Percentiles rank a stretch among this genome's conserved stretches.
Conservation (phyloP, 2,888 invertebrate genomes). For the Stictocephala bisonia region DNA sequence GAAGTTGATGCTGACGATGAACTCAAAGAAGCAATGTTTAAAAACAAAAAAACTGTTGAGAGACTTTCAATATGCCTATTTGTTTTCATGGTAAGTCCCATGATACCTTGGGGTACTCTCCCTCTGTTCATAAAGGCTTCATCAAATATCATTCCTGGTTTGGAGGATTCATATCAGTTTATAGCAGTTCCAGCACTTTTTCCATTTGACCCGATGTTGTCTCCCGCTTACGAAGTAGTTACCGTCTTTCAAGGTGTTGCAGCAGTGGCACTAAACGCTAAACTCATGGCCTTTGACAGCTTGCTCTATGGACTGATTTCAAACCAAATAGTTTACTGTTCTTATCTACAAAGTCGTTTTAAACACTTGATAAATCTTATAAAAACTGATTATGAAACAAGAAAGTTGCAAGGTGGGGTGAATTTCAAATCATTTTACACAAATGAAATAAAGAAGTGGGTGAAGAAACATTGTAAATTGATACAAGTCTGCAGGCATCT, state of each 20-base stretch:
- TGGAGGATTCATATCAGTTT: neutral
- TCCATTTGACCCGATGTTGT: constrained; percentile 12
- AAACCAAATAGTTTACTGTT: neutral
- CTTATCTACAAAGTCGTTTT: constrained; percentile 2
- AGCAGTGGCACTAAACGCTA: constrained; percentile 16
- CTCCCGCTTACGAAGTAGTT: constrained; percentile 27
- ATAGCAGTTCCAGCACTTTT: constrained; percentile 30
- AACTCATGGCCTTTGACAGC: constrained; percentile 27
- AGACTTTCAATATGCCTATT: neutral
- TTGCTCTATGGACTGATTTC: constrained; percentile 31
- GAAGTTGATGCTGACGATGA: constrained; percentile 6
- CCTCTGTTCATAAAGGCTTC: constrained; percentile 15
- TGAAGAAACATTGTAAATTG: constrained; percentile 14
- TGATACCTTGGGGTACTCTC: constrained; percentile 39
- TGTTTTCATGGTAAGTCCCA: constrained; percentile 23
- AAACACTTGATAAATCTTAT: neutral
- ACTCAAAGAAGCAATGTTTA: neutral
- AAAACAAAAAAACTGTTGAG: constrained; percentile 2
- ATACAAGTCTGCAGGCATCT: neutral
- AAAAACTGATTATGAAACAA: neutral
- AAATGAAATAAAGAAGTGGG: constrained; percentile 2
- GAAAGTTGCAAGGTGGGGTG: neutral
- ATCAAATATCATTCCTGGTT: neutral
- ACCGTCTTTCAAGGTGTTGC: constrained; percentile 10
- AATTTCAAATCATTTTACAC: too few relatives aligned